Percentiles rank a stretch among this genome's conserved stretches.
Conservation (phyloP, 2,113 vertebrate species). For the Oncorhynchus keta region DNA sequence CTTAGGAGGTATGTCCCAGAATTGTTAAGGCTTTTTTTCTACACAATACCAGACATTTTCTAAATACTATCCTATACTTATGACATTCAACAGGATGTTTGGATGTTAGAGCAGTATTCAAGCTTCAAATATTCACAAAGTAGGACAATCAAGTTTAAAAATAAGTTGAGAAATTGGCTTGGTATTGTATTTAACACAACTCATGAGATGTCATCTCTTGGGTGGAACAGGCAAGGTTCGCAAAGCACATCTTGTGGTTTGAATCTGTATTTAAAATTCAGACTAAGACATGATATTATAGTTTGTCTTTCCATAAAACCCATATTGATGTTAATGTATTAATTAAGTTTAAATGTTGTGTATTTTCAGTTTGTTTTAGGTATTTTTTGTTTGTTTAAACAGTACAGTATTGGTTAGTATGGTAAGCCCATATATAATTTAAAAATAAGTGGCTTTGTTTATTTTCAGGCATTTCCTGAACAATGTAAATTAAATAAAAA, state of each 20-base stretch:
- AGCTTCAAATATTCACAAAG: constrained; percentile 67
- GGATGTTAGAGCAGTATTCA: constrained; percentile 58
- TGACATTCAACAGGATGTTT: constrained; percentile 13
- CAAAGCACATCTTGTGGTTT: constrained; percentile 62
- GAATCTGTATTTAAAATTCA: constrained; percentile 25
- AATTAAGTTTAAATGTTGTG: neutral
- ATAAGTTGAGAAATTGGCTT: constrained; percentile 60
- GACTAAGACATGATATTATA: constrained; percentile 10
- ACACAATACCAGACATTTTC: constrained; percentile 62
- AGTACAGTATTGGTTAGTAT: neutral
- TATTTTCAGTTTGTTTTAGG: constrained; percentile 4
- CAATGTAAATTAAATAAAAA: constrained; percentile 4
- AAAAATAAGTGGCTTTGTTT: neutral
- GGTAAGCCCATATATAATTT: neutral
- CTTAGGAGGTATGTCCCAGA: constrained; percentile 73
- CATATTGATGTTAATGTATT: neutral
- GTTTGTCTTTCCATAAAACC: neutral
- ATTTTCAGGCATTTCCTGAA: constrained; percentile 31
- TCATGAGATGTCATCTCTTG: constrained; percentile 57
- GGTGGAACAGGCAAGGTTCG: constrained; percentile 64
- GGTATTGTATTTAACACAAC: constrained; percentile 58
- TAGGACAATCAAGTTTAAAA: constrained; percentile 70
- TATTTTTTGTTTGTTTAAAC: constrained; percentile 9
- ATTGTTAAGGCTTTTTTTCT: constrained; percentile 75
- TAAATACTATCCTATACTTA: constrained; percentile 21